Evolutionary conservation across 2,113 vertebrate species (phyloP), one percentile per base, ranked within the genome.

Genomic region (Tapirus terrestris): DNA sequence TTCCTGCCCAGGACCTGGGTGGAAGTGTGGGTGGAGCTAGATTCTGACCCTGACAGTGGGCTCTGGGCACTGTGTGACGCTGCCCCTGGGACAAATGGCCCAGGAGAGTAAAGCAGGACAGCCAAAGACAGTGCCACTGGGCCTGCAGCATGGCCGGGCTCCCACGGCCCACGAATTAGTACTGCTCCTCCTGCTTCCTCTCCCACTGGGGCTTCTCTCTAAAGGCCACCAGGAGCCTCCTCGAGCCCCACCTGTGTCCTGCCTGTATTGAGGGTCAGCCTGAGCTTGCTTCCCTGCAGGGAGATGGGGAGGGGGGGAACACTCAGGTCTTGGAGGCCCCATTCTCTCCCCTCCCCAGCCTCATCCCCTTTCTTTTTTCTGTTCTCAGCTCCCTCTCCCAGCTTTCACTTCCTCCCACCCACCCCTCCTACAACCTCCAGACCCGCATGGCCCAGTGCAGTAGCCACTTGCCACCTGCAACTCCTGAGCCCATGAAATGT

Each of bases 371-470:
- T 53, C 58, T n/a, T 33, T 33, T 72, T 21, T 80, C 63, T 48
- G 48, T 60, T 36, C 25, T 36, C 27, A 29, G 18, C 2, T 25
- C 58, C 31, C 48, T 12, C 16, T 81, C n/a, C 29, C 11, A 2
- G 5, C 5, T 31, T 36, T 36, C 39, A 45, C 9, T 21, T 8
- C 29, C 43, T 53, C 31, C 48, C 43, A 7, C 33, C 16, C 2
- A 0, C 21, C 3, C 6, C 43, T 29, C 9, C 18, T 23, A 68
- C 77, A 29, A 17, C 9, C 31, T 77, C 73, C 63, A 29, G 39
- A 61, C 58, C 65, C 2, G 3, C 27, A 14, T 0, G 4, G 25
- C 3, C 56, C 33, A 73, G 2, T 6, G 14, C 27, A 4, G n/a
- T 0, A 36, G 61, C 65, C 72, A 48, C 36, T 75, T 8, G 43